Evolutionary conservation across 2,888 invertebrate genomes (phyloP), one percentile per base, ranked within the genome.

Genomic region (Camptogramma bilineatum): DNA sequence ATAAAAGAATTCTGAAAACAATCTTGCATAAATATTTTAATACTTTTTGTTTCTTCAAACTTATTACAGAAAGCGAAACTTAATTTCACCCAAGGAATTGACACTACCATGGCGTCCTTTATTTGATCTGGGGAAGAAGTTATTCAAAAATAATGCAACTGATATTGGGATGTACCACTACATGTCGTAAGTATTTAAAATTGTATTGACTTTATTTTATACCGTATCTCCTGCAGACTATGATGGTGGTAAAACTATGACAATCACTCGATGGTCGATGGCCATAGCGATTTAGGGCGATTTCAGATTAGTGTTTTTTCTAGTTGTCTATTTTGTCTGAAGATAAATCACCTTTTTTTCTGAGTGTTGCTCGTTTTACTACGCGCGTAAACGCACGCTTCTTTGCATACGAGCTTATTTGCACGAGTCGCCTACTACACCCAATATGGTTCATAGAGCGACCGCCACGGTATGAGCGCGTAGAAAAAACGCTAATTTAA

Each of bases 51-150:
- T 34, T 34, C 13, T 34, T 34, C 0, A 34, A 39, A 13, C 47
- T 44, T 64, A 68, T 85, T 84, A 65, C 81, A 97, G 98, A 78
- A 98, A 97, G 90, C 95, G 94, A 73, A 94, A 96, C 77, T 89
- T 97, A 69, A 86, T 98, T 70, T 94, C 96, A 2, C 96, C 97
- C 39, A 95, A 96, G 64, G 98, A 99, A 68, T 82, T 99, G 62
- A 94, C 94, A 64, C 90, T 99, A 66, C 96, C 96, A 56, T 99
- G 99, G 99, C 94, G 95, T 73, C 98, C 98, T 10, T 89, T 99
- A 8, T 97, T 96, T 82, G 94, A 96, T 7, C 83, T 97, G 48
- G 94, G 94, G 61, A 88, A 93, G 71, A 93, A 94, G 73, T 90
- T 95, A 66, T 94, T 95, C 74, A 94, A 94, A 70, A 94, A 92